phyloP scores from a whole-genome alignment of 1,140 invertebrate genomes.

The Andricus grossulariae region DNA sequence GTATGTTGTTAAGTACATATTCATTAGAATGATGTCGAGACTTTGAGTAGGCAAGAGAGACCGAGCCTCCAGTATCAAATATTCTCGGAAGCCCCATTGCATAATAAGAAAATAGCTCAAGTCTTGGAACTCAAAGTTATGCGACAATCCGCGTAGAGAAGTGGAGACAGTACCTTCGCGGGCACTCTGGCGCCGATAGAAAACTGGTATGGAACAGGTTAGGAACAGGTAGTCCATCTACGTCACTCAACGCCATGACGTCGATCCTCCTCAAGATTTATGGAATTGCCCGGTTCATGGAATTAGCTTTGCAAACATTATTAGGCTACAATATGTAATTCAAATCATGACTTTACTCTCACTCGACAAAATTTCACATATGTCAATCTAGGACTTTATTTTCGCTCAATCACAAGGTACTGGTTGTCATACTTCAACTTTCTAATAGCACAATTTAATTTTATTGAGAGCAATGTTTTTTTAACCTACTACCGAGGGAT shows the following conservation, averaged over 20 bases:
- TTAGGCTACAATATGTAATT: not conserved
- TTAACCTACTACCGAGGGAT: no score
- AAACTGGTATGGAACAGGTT: conserved; percentile 36
- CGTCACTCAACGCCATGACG: not conserved
- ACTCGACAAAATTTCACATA: no score
- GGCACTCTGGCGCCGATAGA: conserved; percentile 33
- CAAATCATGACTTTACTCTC: no score
- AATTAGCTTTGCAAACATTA: not conserved
- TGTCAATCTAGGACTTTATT: no score
- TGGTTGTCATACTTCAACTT: no score
- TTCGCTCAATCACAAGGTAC: no score
- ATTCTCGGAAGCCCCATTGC: conserved; percentile 34
- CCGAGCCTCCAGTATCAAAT: not conserved
- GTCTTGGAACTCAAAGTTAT: conserved; percentile 14
- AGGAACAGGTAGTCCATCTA: conserved; percentile 22
- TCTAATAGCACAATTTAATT: no score
- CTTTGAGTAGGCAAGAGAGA: not conserved
- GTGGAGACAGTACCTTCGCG: conserved; percentile 21
- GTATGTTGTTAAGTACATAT: not conserved
- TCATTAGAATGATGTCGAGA: not conserved
- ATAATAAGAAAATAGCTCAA: conserved; percentile 28
- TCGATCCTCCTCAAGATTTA: conserved; percentile 10
- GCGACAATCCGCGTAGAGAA: conserved; percentile 10
- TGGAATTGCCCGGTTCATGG: not conserved
- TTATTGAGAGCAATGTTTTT: no score